A percentile compares a stretch with the other conserved stretches of the same genome.
Conservation (phyloP, 1,140 invertebrate genomes). For the Leptinotarsa lineolata region DNA sequence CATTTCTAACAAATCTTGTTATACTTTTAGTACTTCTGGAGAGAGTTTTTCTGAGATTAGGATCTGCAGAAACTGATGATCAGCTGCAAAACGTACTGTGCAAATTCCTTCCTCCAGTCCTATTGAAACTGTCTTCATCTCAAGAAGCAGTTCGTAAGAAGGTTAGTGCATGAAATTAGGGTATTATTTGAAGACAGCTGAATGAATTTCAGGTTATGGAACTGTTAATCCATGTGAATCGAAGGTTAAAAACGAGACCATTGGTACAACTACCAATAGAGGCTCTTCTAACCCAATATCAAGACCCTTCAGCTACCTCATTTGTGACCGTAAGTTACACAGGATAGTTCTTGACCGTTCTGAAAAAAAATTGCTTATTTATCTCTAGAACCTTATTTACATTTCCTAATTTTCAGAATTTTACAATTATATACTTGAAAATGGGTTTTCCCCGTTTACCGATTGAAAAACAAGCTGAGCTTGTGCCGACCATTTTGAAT, state of each 20-base stretch:
- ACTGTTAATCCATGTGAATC: slow-evolving; percentile 90
- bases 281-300: slow-evolving; percentile 78
- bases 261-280: slow-evolving; percentile 88
- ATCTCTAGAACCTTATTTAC: too few relatives aligned
- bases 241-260: slow-evolving; percentile 81
- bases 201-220: slow-evolving; percentile 77
- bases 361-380: too few relatives aligned
- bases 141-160: slow-evolving; percentile 85
- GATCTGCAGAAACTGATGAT: slow-evolving; percentile 85
- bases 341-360: too few relatives aligned
- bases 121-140: slow-evolving; percentile 84
- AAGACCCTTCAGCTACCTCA: slow-evolving; percentile 74
- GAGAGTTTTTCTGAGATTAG: slow-evolving; percentile 84
- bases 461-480: slow-evolving; percentile 72
- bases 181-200: slow-evolving; percentile 4
- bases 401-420: slow-evolving; percentile 72
- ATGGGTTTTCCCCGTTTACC: slow-evolving; percentile 85
- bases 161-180: slow-evolving; percentile 55
- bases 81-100: slow-evolving; percentile 80
- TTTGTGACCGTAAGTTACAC: slow-evolving; percentile 76
- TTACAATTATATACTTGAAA: slow-evolving; percentile 92
- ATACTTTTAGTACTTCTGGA: slow-evolving; percentile 75
- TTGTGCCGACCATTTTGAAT: slow-evolving; percentile 77
- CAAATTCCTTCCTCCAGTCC: slow-evolving; percentile 87
- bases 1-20: background rate